Percentiles rank a stretch among this genome's conserved stretches.
These are phyloP conservation scores for Cynopterus brachyotis DNA, from an alignment of 2,113 vertebrate genomes.

Conservation along the genomic window DNA sequence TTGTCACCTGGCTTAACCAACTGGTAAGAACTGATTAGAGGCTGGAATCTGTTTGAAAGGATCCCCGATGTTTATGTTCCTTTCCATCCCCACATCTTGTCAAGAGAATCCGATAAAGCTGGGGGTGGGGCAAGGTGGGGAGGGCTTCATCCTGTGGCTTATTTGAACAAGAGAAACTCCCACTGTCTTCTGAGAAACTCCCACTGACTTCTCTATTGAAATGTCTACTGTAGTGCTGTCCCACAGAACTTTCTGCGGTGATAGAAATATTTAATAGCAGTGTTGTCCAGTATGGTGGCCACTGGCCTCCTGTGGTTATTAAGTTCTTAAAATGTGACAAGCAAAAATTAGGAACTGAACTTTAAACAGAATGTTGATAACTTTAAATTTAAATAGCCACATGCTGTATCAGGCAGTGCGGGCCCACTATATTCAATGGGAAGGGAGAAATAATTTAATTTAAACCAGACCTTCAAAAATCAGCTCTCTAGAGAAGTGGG, in stretches of 20 bases:
- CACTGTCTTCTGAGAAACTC: neutral
- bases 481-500: neutral
- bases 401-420: neutral
- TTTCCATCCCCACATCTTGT: slow-evolving; percentile 71
- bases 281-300: neutral
- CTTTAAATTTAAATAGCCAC: neutral
- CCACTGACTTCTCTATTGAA: neutral
- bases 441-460: neutral
- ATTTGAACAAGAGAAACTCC: slow-evolving; percentile 45
- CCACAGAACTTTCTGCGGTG: neutral
- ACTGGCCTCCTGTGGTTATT: accelerated
- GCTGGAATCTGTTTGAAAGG: slow-evolving; percentile 80
- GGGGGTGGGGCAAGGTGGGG: accelerated
- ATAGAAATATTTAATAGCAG: neutral
- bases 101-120: slow-evolving; percentile 68
- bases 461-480: neutral
- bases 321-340: neutral
- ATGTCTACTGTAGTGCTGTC: neutral
- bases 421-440: neutral
- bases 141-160: neutral
- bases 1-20: slow-evolving; percentile 89
- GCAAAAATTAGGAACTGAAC: neutral
- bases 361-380: neutral
- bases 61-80: slow-evolving; percentile 81
- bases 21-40: slow-evolving; percentile 86